Conservation (phyloP, 2,113 vertebrate species). For the Genyomyrus donnyi region DNA sequence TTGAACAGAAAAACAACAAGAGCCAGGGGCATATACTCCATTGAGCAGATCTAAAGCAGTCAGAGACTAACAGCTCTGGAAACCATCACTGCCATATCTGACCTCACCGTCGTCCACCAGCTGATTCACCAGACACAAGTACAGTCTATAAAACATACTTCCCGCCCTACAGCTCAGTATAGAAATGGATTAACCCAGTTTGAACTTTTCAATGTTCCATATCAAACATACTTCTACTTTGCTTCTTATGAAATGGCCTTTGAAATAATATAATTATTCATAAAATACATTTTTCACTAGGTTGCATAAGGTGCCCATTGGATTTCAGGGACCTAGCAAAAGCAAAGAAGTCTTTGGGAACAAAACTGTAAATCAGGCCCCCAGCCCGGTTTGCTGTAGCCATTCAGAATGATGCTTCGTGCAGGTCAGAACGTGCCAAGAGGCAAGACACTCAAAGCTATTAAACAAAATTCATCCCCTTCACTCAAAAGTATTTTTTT, state of each 20-base stretch:
- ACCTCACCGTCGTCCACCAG: background rate
- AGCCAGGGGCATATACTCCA: background rate
- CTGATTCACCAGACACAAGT: background rate
- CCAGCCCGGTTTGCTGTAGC: background rate
- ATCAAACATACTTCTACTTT: background rate
- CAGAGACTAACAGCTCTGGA: background rate
- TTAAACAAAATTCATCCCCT: background rate
- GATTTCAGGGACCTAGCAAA: background rate
- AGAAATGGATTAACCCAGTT: background rate
- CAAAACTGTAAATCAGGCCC: background rate
- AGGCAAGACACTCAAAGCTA: background rate
- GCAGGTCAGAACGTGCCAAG: background rate
- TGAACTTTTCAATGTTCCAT: background rate
- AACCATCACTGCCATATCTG: background rate
- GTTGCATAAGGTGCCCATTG: background rate
- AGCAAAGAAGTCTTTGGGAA: background rate
- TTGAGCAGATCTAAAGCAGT: background rate
- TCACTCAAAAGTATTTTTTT: background rate
- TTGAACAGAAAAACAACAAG: constrained; percentile 22
- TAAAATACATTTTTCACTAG: background rate
- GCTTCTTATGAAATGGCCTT: background rate
- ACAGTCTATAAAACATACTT: background rate
- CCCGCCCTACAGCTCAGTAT: background rate
- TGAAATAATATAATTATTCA: background rate
- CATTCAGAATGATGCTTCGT: background rate